Conservation (phyloP, 2,888 invertebrate species). For the Brachyopa scutellaris region DNA sequence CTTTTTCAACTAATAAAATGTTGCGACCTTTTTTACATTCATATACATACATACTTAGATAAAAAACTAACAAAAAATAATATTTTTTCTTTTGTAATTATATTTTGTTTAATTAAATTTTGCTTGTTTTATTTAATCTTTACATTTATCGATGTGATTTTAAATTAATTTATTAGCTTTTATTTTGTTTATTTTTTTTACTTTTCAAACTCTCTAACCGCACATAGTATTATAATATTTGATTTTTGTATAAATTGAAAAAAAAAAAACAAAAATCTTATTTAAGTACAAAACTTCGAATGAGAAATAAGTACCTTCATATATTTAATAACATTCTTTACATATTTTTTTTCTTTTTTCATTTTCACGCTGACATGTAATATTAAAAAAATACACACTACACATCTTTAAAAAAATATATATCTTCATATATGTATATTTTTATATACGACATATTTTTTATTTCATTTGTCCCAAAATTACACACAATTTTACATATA, state of each 20-base stretch:
- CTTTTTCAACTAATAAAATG: conserved; percentile 1
- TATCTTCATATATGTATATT: too few species aligned
- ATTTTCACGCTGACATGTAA: conserved; percentile 64
- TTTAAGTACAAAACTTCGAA: conserved; percentile 9
- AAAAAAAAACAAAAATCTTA: background rate
- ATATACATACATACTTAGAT: background rate
- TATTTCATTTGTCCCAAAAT: conserved; percentile 15
- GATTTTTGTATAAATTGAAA: background rate
- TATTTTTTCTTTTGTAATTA: background rate
- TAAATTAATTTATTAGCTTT: conserved; percentile 15
- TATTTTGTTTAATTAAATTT: conserved; percentile 12
- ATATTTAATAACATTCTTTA: conserved; percentile 23
- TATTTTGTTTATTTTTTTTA: background rate
- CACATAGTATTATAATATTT: conserved; percentile 29
- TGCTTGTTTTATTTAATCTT: conserved; percentile 30
- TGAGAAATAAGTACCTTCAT: background rate
- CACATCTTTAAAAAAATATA: conserved; percentile 26
- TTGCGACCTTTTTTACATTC: conserved; percentile 6
- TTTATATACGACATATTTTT: conserved; percentile 17
- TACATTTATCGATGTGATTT: conserved; percentile 35
- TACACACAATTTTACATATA: conserved; percentile 19
- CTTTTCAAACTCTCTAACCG: conserved; percentile 11
- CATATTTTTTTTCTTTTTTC: conserved; percentile 55
- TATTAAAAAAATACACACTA: conserved; percentile 31
- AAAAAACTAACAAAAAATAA: background rate